phyloP scores from a whole-genome alignment of 2,888 invertebrate genomes.

The Coecobrya sp. region DNA sequence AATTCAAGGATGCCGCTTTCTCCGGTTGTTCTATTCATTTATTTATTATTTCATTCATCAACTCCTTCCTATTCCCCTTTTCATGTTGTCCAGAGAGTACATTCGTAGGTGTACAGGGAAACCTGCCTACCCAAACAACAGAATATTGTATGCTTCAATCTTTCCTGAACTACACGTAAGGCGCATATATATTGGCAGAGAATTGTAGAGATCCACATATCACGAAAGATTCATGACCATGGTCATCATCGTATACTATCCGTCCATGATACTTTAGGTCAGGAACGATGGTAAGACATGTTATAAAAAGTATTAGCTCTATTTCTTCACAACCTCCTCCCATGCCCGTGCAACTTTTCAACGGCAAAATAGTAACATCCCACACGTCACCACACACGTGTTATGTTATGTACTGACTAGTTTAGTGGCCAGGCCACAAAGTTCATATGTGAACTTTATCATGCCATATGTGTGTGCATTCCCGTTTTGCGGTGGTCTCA shows the following conservation, averaged over 20 bases:
- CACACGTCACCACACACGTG: slow-evolving; percentile 29
- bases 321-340: background rate
- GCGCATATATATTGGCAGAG: background rate
- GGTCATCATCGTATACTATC: slow-evolving; percentile 36
- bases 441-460: slow-evolving; percentile 63
- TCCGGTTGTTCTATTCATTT: slow-evolving; percentile 54
- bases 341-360: background rate
- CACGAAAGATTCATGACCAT: slow-evolving; percentile 58
- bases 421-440: slow-evolving; percentile 69
- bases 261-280: background rate
- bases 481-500: background rate
- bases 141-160: slow-evolving; percentile 25
- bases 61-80: slow-evolving; percentile 24
- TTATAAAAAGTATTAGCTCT: slow-evolving; percentile 7
- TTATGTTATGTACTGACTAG: slow-evolving; percentile 24
- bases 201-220: slow-evolving; percentile 6
- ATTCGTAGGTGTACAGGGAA: background rate
- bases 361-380: slow-evolving; percentile 23
- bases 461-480: slow-evolving; percentile 17
- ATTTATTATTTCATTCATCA: slow-evolving; percentile 78
- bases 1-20: slow-evolving; percentile 67
- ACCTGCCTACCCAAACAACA: background rate
- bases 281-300: too few species aligned
- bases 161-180: too few species aligned
- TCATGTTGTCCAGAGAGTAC: background rate